Percentiles rank a stretch among this genome's conserved stretches.
Evolutionary conservation across 2,113 vertebrate species (phyloP).

Genomic region (Sialia sialis): DNA sequence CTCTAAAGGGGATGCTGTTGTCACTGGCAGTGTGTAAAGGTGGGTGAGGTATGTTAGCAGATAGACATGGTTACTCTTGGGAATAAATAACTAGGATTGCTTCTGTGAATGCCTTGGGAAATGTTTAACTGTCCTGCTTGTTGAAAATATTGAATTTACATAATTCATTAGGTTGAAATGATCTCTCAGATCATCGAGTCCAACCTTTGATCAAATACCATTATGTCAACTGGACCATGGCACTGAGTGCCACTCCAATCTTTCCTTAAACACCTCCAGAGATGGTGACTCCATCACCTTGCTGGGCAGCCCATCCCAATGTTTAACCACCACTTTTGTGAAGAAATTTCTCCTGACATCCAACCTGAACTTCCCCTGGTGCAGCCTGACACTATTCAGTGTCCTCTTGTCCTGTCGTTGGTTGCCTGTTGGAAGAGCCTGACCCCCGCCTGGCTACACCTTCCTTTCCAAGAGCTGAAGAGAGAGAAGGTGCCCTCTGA

Average conservation of each 20-base stretch:
- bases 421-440: not conserved
- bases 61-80: not conserved
- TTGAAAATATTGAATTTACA: not conserved
- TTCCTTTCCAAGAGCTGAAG: not conserved
- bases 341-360: not conserved
- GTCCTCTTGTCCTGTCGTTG: not conserved
- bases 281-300: not conserved
- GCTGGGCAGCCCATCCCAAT: not conserved
- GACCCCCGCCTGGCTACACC: not conserved
- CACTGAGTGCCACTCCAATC: not conserved
- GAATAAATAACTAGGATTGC: not conserved
- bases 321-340: not conserved
- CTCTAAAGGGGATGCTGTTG: not conserved
- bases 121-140: not conserved
- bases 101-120: not conserved
- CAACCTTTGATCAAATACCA: not conserved
- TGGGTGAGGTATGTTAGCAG: slow-evolving; percentile 18
- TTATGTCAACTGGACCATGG: not conserved
- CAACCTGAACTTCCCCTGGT: not conserved
- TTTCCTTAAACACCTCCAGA: not conserved
- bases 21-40: not conserved
- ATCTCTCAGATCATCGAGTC: not conserved
- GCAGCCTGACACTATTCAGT: not conserved
- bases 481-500: not conserved
- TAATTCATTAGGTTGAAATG: not conserved